phyloP scores from a whole-genome alignment of 2,888 invertebrate species.

The Galerucella nymphaeae region DNA sequence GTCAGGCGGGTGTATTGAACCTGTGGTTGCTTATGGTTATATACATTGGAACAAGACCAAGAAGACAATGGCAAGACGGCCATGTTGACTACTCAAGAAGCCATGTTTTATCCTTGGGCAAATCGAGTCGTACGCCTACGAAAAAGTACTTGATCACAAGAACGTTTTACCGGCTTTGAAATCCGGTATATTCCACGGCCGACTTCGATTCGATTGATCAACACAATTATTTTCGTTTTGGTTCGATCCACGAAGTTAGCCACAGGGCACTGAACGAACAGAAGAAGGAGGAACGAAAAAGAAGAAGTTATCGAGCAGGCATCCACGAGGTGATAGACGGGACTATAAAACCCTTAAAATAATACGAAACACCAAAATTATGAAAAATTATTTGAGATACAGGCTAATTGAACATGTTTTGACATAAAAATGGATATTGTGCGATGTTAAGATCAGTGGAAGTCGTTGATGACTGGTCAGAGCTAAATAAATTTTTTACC shows the following conservation, averaged over 20 bases:
- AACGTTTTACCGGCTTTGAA: slow-evolving; percentile 48
- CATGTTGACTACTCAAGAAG: slow-evolving; percentile 66
- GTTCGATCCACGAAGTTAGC: slow-evolving; percentile 37
- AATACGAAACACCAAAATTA: too few species aligned
- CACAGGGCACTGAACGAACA: slow-evolving; percentile 17
- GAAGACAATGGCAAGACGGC: slow-evolving; percentile 62
- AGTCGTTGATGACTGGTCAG: too few species aligned
- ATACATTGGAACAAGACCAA: slow-evolving; percentile 32
- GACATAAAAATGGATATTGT: too few species aligned
- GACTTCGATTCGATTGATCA: slow-evolving; percentile 44
- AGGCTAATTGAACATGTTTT: too few species aligned
- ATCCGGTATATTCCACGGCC: slow-evolving; percentile 49
- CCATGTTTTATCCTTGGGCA: slow-evolving; percentile 64
- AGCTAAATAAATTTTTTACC: neutral
- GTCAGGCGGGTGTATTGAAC: slow-evolving; percentile 40
- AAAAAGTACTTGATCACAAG: slow-evolving; percentile 58
- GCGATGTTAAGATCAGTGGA: too few species aligned
- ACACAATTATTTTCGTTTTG: slow-evolving; percentile 30
- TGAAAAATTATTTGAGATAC: too few species aligned
- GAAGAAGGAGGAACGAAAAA: slow-evolving; percentile 1
- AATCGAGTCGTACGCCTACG: slow-evolving; percentile 61
- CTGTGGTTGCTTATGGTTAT: slow-evolving; percentile 38
- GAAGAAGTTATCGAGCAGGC: slow-evolving; percentile 10
- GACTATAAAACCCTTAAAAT: too few species aligned
- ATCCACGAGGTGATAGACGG: neutral